Percentiles rank a stretch among this genome's conserved stretches.
Evolutionary conservation across 2,797 vertebrate genomes (phyloP).

Genomic region (Scleropages formosus): DNA sequence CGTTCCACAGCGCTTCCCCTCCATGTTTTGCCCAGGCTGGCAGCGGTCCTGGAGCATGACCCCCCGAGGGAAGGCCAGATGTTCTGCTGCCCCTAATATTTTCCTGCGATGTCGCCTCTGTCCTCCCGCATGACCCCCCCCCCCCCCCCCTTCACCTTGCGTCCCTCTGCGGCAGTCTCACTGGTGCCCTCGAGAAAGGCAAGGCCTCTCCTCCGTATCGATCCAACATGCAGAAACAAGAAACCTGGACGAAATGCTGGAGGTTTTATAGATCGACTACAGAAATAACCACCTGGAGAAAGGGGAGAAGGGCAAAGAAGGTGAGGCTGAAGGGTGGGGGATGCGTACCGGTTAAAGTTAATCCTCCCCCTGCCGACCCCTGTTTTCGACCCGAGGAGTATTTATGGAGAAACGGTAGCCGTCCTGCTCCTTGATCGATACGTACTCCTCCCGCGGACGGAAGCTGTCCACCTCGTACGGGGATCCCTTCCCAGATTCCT

Average conservation of each 20-base stretch:
- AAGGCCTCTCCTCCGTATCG: constrained; percentile 36
- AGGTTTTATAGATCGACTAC: constrained; percentile 44
- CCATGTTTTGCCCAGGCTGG: constrained; percentile 10
- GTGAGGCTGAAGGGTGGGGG: constrained; percentile 20
- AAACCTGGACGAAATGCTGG: constrained; percentile 34
- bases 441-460: constrained; percentile 21
- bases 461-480: background rate
- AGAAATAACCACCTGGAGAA: constrained; percentile 46
- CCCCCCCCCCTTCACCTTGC: too few species aligned
- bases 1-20: background rate
- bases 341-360: constrained; percentile 18
- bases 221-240: constrained; percentile 44
- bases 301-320: constrained; percentile 37
- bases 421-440: constrained; percentile 52
- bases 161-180: background rate
- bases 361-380: constrained; percentile 30
- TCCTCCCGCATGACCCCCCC: background rate
- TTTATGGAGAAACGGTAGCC: constrained; percentile 59
- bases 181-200: constrained; percentile 10
- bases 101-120: background rate
- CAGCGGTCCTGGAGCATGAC: background rate
- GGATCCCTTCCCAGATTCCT: background rate
- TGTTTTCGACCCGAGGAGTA: constrained; percentile 42
- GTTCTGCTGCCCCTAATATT: background rate
- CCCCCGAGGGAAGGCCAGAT: constrained; percentile 13